Conservation (phyloP, 2,888 invertebrate genomes). For the Thumatha senex region DNA sequence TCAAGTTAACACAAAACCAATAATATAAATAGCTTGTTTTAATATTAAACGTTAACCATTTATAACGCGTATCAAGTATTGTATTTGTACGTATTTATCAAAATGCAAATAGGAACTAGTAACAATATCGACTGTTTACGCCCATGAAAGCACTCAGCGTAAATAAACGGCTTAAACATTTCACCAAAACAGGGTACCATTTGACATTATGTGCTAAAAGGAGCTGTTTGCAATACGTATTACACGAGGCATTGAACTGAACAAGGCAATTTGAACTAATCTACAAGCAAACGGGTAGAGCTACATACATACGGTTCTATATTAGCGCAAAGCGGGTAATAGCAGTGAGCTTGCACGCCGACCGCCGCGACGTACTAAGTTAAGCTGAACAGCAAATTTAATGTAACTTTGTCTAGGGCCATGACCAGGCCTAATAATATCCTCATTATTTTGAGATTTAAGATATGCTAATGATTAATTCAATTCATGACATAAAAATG, state of each 20-base stretch:
- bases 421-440: slow-evolving; percentile 47
- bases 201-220: slow-evolving; percentile 40
- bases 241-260: slow-evolving; percentile 54
- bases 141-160: slow-evolving; percentile 22
- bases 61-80: background rate
- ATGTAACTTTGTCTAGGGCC: slow-evolving; percentile 52
- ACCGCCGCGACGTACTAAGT: slow-evolving; percentile 44
- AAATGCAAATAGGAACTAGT: slow-evolving; percentile 10
- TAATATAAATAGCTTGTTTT: too few relatives aligned
- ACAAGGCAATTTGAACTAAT: slow-evolving; percentile 60
- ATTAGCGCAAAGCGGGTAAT: slow-evolving; percentile 37
- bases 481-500: background rate
- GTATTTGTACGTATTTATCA: background rate
- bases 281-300: slow-evolving; percentile 47
- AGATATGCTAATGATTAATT: background rate
- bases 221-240: slow-evolving; percentile 55
- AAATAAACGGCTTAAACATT: slow-evolving; percentile 35
- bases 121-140: slow-evolving; percentile 17
- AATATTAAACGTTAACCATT: background rate
- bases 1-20: too few relatives aligned
- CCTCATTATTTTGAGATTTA: slow-evolving; percentile 33
- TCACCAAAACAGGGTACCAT: slow-evolving; percentile 27
- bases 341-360: slow-evolving; percentile 40
- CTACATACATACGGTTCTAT: slow-evolving; percentile 24
- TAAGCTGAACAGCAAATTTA: slow-evolving; percentile 62